Evolutionary conservation across 1,140 invertebrate species (phyloP).

Genomic region (Euglossa dilemma): DNA sequence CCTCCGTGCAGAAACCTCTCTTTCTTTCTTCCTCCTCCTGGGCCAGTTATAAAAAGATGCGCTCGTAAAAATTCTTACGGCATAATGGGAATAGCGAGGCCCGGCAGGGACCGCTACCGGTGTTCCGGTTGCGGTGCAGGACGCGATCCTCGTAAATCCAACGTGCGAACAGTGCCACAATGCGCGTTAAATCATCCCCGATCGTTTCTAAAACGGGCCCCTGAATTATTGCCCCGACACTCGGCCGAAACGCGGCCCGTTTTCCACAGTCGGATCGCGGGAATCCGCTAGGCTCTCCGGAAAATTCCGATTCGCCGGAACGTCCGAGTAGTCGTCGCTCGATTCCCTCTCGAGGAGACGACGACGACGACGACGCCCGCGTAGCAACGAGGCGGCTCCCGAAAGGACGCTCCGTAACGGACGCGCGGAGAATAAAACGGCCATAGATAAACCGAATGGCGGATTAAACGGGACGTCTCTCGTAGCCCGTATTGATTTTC

Average conservation of each 20-base stretch:
- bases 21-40: not conserved
- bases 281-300: not conserved
- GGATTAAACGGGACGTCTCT: conserved; percentile 56
- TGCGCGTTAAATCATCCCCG: conserved; percentile 74
- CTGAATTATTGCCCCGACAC: conserved; percentile 68
- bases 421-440: conserved; percentile 22
- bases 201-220: conserved; percentile 67
- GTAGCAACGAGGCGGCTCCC: too few relatives aligned
- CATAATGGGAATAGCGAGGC: conserved; percentile 69
- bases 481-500: conserved; percentile 64
- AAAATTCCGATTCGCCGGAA: not conserved
- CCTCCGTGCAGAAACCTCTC: conserved; percentile 4
- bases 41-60: conserved; percentile 50
- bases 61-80: conserved; percentile 68
- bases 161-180: conserved; percentile 73
- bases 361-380: too few relatives aligned
- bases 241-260: conserved; percentile 9
- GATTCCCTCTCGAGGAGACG: not conserved
- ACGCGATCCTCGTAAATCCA: conserved; percentile 71
- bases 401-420: not conserved
- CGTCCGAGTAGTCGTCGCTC: not conserved
- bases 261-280: conserved; percentile 19
- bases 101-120: conserved; percentile 61
- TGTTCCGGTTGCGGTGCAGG: conserved; percentile 59
- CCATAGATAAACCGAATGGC: conserved; percentile 42